A percentile compares a stretch with the other conserved stretches of the same genome.
phyloP scores from a whole-genome alignment of 2,888 invertebrate species.

The Melieria picta region DNA sequence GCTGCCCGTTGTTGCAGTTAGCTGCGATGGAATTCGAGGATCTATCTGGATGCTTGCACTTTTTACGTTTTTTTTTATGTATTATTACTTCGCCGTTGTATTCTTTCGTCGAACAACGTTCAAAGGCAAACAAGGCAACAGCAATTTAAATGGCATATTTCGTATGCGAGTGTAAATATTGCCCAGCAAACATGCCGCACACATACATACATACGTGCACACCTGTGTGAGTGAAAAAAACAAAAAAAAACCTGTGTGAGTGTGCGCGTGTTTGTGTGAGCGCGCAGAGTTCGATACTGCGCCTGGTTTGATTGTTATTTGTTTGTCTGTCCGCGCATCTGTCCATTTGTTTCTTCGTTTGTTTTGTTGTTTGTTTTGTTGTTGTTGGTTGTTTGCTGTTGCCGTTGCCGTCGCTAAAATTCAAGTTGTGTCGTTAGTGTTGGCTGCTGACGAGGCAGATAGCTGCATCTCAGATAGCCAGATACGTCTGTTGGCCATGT shows the following conservation, averaged over 20 bases:
- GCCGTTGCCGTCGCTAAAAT: background rate
- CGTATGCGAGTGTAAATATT: slow-evolving; percentile 23
- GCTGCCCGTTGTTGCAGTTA: slow-evolving; percentile 11
- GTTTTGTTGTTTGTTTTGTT: background rate
- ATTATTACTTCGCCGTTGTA: no score
- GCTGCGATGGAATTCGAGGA: slow-evolving; percentile 23
- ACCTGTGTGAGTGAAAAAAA: background rate
- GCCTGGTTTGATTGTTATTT: background rate
- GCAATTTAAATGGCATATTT: slow-evolving; percentile 34
- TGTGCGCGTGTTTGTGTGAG: no score
- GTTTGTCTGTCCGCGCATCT: no score
- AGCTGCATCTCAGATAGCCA: background rate
- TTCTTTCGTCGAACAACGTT: no score
- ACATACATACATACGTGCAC: slow-evolving; percentile 6
- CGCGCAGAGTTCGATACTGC: background rate
- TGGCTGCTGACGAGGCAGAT: slow-evolving; percentile 10
- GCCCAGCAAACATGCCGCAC: slow-evolving; percentile 16
- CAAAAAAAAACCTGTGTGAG: background rate
- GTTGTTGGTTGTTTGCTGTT: background rate
- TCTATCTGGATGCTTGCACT: background rate
- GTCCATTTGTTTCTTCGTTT: no score
- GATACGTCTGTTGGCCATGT: background rate
- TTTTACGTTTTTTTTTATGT: no score
- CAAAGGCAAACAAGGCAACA: background rate
- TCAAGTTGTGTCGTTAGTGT: slow-evolving; percentile 2